A percentile compares a stretch with the other conserved stretches of the same genome.
Conservation (phyloP, 2,888 invertebrate species). For the Tetranychus piercei region DNA sequence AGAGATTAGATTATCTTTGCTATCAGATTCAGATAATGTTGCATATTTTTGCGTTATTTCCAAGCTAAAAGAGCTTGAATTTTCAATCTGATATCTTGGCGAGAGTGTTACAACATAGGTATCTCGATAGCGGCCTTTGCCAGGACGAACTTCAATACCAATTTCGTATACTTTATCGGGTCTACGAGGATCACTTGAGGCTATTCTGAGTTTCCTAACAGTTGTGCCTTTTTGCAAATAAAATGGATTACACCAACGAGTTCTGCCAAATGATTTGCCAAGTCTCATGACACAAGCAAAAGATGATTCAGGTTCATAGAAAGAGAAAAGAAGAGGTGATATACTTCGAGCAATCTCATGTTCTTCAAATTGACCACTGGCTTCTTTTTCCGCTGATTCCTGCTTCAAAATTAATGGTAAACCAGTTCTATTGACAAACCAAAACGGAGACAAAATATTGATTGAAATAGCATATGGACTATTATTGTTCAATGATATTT, state of each 20-base stretch:
- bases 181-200: slow-evolving; percentile 14
- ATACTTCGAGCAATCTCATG: slow-evolving; percentile 84
- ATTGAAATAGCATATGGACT: slow-evolving; percentile 20
- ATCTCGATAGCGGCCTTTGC: slow-evolving; percentile 67
- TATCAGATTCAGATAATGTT: slow-evolving; percentile 41
- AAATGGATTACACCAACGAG: slow-evolving; percentile 67
- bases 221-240: slow-evolving; percentile 53
- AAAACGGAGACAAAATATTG: slow-evolving; percentile 62
- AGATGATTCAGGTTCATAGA: slow-evolving; percentile 69
- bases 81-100: slow-evolving; percentile 79
- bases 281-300: slow-evolving; percentile 45
- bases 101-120: slow-evolving; percentile 82
- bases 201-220: slow-evolving; percentile 17
- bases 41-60: slow-evolving; percentile 76
- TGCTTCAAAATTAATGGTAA: slow-evolving; percentile 86
- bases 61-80: slow-evolving; percentile 54
- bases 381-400: slow-evolving; percentile 55
- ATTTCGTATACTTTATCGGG: slow-evolving; percentile 49
- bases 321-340: slow-evolving; percentile 77
- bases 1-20: slow-evolving; percentile 49
- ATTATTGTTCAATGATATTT: slow-evolving; percentile 17
- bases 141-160: slow-evolving; percentile 70
- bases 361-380: slow-evolving; percentile 72
- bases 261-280: slow-evolving; percentile 42
- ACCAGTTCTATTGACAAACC: slow-evolving; percentile 89